Evolutionary conservation across 2,113 vertebrate species (phyloP).

Genomic region (Coregonus clupeaformis): DNA sequence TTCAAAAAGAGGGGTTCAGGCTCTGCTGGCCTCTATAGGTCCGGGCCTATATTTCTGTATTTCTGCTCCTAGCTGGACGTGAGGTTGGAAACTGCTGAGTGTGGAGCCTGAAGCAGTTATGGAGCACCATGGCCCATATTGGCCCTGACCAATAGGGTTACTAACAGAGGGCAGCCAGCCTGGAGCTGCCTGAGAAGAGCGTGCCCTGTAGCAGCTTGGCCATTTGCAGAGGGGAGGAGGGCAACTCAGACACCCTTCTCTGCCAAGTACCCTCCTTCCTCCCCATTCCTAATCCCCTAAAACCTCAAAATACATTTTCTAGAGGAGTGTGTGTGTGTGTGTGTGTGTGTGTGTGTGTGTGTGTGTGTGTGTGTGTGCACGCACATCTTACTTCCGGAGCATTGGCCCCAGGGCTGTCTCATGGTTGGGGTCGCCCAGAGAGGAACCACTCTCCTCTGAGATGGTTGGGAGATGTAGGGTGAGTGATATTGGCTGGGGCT

Average conservation of each 20-base stretch:
- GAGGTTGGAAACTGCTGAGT: neutral
- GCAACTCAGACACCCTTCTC: slow-evolving; percentile 30
- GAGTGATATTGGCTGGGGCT: slow-evolving; percentile 3
- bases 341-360: too few species aligned
- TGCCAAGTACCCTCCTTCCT: slow-evolving; percentile 18
- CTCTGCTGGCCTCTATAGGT: neutral
- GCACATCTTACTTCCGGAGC: too few species aligned
- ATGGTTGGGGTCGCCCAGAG: too few species aligned
- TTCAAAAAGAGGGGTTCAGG: too few species aligned
- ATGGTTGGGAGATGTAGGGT: slow-evolving; percentile 19
- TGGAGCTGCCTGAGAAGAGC: slow-evolving; percentile 8
- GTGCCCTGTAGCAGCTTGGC: neutral
- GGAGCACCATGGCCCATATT: slow-evolving; percentile 18
- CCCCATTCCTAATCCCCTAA: slow-evolving; percentile 43
- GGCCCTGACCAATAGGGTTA: slow-evolving; percentile 35
- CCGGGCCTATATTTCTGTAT: neutral
- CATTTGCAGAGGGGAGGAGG: neutral
- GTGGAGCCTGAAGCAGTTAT: too few species aligned
- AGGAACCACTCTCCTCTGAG: neutral
- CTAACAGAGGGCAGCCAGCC: slow-evolving; percentile 28
- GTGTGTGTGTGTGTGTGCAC: too few species aligned
- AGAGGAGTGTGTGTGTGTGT: neutral
- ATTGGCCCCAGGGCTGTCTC: too few species aligned
- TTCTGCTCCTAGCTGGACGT: neutral
- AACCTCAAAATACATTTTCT: slow-evolving; percentile 44